Percentiles rank a stretch among this genome's conserved stretches.
Evolutionary conservation across 1,140 invertebrate species (phyloP).

Genomic region (Cryptotermes secundus): DNA sequence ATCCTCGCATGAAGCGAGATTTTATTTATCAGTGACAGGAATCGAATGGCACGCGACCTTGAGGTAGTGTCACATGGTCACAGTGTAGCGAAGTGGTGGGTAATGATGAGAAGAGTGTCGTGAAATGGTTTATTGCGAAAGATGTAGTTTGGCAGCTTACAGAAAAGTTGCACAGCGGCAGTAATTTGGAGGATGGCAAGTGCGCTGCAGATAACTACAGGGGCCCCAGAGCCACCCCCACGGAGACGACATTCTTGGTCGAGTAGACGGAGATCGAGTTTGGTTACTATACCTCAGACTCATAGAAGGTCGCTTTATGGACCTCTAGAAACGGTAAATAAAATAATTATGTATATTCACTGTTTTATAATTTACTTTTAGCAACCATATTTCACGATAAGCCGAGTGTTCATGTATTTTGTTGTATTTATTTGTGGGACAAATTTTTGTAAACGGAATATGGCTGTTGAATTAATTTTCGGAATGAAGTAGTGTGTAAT

Average conservation of each 20-base stretch:
- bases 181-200: background rate
- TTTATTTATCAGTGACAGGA: too few relatives aligned
- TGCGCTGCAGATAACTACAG: background rate
- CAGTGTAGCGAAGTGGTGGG: background rate
- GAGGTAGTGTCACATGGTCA: background rate
- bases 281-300: background rate
- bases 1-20: too few relatives aligned
- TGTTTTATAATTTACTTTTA: too few relatives aligned
- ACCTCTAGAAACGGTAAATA: slow-evolving; percentile 3
- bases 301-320: background rate
- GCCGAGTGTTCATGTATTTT: too few relatives aligned
- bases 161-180: background rate
- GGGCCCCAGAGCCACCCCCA: slow-evolving; percentile 17
- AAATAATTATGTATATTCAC: background rate
- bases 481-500: too few relatives aligned
- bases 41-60: background rate
- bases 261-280: background rate
- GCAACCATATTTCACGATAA: too few relatives aligned
- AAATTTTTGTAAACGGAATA: too few relatives aligned
- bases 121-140: background rate
- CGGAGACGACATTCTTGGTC: slow-evolving; percentile 11
- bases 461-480: too few relatives aligned
- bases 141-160: background rate
- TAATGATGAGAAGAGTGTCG: background rate
- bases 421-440: too few relatives aligned